phyloP scores from a whole-genome alignment of 2,113 vertebrate species.

The Hippocampus barbouri region DNA sequence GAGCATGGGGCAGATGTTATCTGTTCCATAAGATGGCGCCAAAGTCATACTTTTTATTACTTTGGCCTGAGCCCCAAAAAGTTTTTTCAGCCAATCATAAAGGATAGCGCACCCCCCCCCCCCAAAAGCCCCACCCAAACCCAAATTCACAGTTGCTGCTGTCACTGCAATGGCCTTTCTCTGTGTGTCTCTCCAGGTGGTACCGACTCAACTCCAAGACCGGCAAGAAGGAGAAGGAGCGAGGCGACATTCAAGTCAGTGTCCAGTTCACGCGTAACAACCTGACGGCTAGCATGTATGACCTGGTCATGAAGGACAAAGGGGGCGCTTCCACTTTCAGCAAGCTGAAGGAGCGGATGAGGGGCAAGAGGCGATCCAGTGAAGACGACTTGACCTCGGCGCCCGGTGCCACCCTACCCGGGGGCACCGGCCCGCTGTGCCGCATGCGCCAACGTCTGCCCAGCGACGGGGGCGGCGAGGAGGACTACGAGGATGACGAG shows the following conservation, averaged over 20 bases:
- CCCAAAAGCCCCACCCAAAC: not conserved
- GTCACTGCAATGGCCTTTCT: not conserved
- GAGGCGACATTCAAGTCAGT: conserved; percentile 87
- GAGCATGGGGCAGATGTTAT: not conserved
- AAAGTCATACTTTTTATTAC: too few relatives aligned
- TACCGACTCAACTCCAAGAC: conserved; percentile 89
- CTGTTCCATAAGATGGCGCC: too few relatives aligned
- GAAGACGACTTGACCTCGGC: conserved; percentile 80
- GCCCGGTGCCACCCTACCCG: conserved; percentile 71
- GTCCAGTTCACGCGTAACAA: conserved; percentile 88
- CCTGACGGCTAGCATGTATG: conserved; percentile 96
- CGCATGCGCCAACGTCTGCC: conserved; percentile 60
- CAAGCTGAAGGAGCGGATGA: conserved; percentile 90
- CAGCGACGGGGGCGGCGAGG: conserved; percentile 77
- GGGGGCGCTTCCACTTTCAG: conserved; percentile 79
- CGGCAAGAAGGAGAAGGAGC: conserved; percentile 94
- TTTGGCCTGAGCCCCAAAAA: too few relatives aligned
- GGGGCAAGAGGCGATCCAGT: conserved; percentile 77
- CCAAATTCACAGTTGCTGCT: not conserved
- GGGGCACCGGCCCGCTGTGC: conserved; percentile 54
- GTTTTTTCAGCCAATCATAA: not conserved
- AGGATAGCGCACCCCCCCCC: not conserved
- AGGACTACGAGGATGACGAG: conserved; percentile 81
- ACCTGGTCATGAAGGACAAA: conserved; percentile 92
- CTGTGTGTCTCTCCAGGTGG: conserved; percentile 75